These are phyloP conservation scores for Iphiclides podalirius DNA, from an alignment of 2,888 invertebrate genomes.

Conservation along the genomic window DNA sequence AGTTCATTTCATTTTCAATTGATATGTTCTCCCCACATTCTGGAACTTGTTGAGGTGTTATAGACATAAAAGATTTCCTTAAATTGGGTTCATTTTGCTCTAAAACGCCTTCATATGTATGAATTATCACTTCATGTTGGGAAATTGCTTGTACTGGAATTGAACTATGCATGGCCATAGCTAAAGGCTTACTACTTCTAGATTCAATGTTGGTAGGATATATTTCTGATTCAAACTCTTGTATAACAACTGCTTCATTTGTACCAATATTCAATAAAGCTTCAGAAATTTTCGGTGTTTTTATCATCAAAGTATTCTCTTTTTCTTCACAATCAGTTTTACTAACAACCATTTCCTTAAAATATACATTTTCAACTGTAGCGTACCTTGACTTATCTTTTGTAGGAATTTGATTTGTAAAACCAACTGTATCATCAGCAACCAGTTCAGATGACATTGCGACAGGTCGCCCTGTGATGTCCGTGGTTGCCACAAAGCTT, in stretches of 20 bases:
- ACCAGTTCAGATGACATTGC: slow-evolving; percentile 74
- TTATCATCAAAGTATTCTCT: slow-evolving; percentile 57
- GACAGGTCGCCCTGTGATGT: slow-evolving; percentile 70
- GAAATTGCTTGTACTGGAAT: slow-evolving; percentile 80
- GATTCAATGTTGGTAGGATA: slow-evolving; percentile 55
- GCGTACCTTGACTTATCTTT: slow-evolving; percentile 57
- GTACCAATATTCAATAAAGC: slow-evolving; percentile 50
- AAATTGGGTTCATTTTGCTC: slow-evolving; percentile 37
- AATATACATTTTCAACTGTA: slow-evolving; percentile 69
- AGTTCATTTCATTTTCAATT: slow-evolving; percentile 80
- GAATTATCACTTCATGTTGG: slow-evolving; percentile 76
- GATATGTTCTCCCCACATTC: slow-evolving; percentile 77
- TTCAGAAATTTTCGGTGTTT: slow-evolving; percentile 35
- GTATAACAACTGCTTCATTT: slow-evolving; percentile 71
- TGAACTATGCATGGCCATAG: slow-evolving; percentile 55
- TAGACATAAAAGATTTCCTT: slow-evolving; percentile 61
- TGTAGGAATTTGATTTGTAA: slow-evolving; percentile 34
- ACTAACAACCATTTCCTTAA: slow-evolving; percentile 75
- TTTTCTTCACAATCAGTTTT: slow-evolving; percentile 79
- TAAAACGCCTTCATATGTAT: slow-evolving; percentile 63
- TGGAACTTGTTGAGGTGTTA: slow-evolving; percentile 77
- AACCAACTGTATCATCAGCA: slow-evolving; percentile 58
- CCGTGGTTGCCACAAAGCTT: slow-evolving; percentile 55
- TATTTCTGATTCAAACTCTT: slow-evolving; percentile 71
- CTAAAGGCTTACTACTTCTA: slow-evolving; percentile 39